Evolutionary conservation across 2,113 vertebrate species (phyloP).

Genomic region (Chrysochloris asiatica): DNA sequence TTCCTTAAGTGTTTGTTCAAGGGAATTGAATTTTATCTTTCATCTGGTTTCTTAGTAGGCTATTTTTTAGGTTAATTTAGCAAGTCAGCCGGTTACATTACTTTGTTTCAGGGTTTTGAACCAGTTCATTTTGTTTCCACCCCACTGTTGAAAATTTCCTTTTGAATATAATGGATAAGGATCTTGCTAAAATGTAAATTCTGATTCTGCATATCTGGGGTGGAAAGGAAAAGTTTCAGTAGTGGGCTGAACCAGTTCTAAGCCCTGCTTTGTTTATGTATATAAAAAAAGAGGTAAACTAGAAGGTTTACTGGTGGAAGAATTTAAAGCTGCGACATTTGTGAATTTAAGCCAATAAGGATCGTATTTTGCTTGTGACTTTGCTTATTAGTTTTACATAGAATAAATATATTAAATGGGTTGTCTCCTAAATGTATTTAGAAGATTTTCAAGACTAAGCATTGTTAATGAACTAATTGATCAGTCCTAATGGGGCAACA

Average conservation of each 20-base stretch:
- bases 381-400: neutral
- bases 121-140: too few species aligned
- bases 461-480: conserved; percentile 20
- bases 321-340: conserved; percentile 3
- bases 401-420: conserved; percentile 27
- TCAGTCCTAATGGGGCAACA: too few species aligned
- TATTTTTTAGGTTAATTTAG: conserved; percentile 19
- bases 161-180: too few species aligned
- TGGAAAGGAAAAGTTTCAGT: too few species aligned
- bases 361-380: neutral
- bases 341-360: neutral
- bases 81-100: neutral
- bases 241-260: too few species aligned
- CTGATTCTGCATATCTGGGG: too few species aligned
- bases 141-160: too few species aligned
- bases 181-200: too few species aligned
- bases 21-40: neutral
- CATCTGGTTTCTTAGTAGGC: neutral
- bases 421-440: neutral
- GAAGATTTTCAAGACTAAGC: neutral
- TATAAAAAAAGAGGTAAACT: neutral
- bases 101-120: neutral
- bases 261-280: neutral
- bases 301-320: neutral
- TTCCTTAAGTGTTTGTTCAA: neutral